Percentiles rank a stretch among this genome's conserved stretches.
These are phyloP conservation scores for Enteromius paludinosus DNA, from an alignment of 2,797 vertebrate species.

Conservation along the genomic window DNA sequence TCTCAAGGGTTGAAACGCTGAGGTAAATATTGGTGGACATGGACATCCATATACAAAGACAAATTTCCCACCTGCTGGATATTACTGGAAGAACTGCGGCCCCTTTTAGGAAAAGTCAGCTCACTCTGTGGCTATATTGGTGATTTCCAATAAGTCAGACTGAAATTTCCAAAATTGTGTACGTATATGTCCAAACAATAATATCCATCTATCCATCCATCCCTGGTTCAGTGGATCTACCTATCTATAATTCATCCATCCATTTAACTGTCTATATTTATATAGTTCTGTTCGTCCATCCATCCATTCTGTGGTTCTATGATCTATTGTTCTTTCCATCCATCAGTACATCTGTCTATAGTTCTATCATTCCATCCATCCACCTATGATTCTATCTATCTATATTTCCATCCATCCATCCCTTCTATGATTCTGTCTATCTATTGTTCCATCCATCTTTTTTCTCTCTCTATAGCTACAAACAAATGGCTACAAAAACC, in stretches of 20 bases:
- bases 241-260: not conserved
- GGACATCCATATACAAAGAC: constrained; percentile 60
- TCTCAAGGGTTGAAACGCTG: constrained; percentile 14
- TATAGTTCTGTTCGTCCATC: not conserved
- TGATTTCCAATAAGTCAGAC: not conserved
- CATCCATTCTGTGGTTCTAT: not conserved
- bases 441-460: not conserved
- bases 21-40: constrained; percentile 64
- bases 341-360: not conserved
- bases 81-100: not conserved
- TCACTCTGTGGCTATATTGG: not conserved
- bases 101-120: not conserved
- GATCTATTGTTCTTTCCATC: not conserved
- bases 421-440: not conserved
- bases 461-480: not conserved
- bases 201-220: not conserved
- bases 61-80: constrained; percentile 40
- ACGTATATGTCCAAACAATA: not conserved
- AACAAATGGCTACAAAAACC: not conserved
- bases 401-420: not conserved
- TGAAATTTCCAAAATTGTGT: not conserved
- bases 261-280: not conserved
- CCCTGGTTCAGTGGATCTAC: not conserved
- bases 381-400: not conserved
- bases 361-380: not conserved